Base-by-base conservation (phyloP, 1,140 invertebrate species). In the Monochamus saltuarius region DNA sequence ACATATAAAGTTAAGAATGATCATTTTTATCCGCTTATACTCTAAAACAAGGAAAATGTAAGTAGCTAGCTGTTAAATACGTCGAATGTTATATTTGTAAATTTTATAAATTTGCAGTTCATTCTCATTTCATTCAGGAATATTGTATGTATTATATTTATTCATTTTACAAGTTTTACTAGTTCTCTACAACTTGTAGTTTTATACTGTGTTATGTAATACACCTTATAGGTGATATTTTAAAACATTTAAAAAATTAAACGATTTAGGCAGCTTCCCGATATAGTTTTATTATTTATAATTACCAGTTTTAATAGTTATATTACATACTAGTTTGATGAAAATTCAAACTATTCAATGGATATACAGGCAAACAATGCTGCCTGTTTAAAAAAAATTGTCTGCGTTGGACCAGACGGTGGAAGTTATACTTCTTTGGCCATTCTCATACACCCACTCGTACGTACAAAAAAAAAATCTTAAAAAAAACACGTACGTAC, bases 1-100 rank as follows among this genome's bases (percentile, higher is more conserved):
- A 74, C 65, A 71, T 69, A 71, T 69, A 59, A 43, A 66, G 62
- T 67, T 67, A 72, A 69, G 61, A 46, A 62, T 67, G 43, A 66
- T 49, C 43, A 62, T 67, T 64, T 65, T 60, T 60, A 49, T 35
- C 37, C 55, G 37, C 52, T 57, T 58, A 43, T 52, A 62, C 47
- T 63, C 47, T 42, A 17, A 38, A 17, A 14, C 43, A 45, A 56
- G 17, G 22, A 29, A 29, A 56, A 45, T 56, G 39, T 56, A 56
- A 46, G 37, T 45, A 45, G 42, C 13, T 14, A 40, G 9, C 13
- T 43, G 17, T 22, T 42, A 22, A 17, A 16, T 46, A 17, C n/a
- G n/a, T 11, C 16, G 19, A 17, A 46, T 16, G 22, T 35, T 51
- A 19, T 37, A 67, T 52, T 55, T 64, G 36, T 64, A 64, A 61